Conservation (phyloP, 2,888 invertebrate species). For the Eupithecia dodoneata region DNA sequence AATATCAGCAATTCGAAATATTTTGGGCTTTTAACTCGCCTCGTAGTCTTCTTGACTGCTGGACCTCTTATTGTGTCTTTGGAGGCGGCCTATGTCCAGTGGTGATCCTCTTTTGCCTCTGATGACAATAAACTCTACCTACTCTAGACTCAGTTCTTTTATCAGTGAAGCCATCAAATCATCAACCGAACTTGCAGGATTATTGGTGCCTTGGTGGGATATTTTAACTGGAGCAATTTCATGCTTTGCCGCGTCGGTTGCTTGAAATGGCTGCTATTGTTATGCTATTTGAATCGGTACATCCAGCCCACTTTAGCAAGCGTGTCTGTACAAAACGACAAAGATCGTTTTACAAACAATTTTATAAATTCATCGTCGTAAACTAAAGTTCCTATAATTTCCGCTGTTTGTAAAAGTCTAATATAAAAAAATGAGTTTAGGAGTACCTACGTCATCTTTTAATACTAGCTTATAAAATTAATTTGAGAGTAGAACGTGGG, state of each 20-base stretch:
- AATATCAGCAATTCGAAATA: not conserved
- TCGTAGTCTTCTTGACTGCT: not conserved
- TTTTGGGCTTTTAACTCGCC: not conserved
- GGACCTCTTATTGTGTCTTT: not conserved
- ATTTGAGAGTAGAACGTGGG: no score
- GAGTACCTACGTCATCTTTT: no score
- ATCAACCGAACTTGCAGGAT: not conserved
- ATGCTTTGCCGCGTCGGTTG: not conserved
- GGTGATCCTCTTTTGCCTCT: not conserved
- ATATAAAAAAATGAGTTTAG: no score
- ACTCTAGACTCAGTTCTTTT: not conserved
- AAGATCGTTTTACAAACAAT: not conserved
- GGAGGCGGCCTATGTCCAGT: not conserved
- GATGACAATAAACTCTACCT: not conserved
- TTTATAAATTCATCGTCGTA: not conserved
- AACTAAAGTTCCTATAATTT: not conserved
- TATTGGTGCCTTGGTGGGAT: not conserved
- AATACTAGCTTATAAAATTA: no score
- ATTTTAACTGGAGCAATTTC: constrained; percentile 3
- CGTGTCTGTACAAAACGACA: not conserved
- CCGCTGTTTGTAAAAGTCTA: not conserved
- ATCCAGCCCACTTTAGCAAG: not conserved
- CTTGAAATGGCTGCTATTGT: not conserved
- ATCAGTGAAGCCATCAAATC: not conserved
- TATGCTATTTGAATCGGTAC: not conserved